Percentiles rank a stretch among this genome's conserved stretches.
Evolutionary conservation across 2,113 vertebrate genomes (phyloP).

Genomic region (Microtus oregoni): DNA sequence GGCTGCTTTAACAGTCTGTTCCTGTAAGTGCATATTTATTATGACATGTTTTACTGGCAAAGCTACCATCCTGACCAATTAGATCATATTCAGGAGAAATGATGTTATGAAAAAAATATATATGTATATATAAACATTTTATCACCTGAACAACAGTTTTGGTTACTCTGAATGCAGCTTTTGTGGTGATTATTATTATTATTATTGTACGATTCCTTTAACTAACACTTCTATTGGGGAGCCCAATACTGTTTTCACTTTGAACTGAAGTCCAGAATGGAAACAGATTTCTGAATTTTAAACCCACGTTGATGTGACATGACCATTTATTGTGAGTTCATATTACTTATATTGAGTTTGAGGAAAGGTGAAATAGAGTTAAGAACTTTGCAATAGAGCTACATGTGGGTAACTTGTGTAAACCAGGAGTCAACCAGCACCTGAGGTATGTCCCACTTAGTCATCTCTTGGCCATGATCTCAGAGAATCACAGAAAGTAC

Average conservation of each 20-base stretch:
- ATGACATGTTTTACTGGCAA: background rate
- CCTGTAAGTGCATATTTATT: background rate
- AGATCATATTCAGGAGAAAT: background rate
- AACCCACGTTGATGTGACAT: background rate
- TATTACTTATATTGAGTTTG: background rate
- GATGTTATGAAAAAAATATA: background rate
- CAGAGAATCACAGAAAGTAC: background rate
- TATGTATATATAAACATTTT: background rate
- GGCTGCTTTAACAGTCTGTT: slow-evolving; percentile 29
- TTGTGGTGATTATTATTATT: background rate
- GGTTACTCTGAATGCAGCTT: background rate
- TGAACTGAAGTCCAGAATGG: background rate
- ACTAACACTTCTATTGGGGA: background rate
- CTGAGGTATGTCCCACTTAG: background rate
- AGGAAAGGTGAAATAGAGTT: background rate
- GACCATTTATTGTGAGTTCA: background rate
- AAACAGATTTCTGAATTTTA: background rate
- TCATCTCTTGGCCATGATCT: background rate
- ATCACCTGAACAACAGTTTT: background rate
- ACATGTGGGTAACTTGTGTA: background rate
- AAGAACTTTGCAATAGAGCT: background rate
- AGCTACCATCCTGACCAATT: background rate
- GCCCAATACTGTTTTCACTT: background rate
- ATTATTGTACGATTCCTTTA: background rate
- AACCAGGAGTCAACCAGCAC: background rate